Evolutionary conservation across 2,888 invertebrate genomes (phyloP).

Genomic region (Diachrysia chrysitis): DNA sequence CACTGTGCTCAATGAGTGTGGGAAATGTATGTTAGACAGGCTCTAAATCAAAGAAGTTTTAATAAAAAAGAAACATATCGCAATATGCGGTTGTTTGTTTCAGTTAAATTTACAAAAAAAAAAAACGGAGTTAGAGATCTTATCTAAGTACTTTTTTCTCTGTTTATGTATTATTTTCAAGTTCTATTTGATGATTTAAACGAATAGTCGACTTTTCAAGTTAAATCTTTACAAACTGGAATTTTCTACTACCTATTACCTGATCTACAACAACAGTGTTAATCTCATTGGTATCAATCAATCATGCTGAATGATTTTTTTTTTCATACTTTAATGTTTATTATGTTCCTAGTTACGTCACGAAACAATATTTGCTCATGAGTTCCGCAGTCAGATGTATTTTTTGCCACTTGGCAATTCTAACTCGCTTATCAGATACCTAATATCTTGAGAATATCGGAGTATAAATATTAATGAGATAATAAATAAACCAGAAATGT

Average conservation of each 20-base stretch:
- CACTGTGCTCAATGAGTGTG: not conserved
- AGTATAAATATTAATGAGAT: conserved; percentile 53
- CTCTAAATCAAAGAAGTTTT: not conserved
- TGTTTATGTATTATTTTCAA: no score
- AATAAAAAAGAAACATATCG: not conserved
- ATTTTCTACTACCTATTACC: no score
- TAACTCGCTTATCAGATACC: conserved; percentile 44
- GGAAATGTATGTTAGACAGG: not conserved
- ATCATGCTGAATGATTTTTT: conserved; percentile 22
- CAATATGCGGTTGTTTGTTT: not conserved
- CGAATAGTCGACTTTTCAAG: no score
- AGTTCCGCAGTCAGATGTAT: conserved; percentile 42
- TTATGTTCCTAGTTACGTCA: conserved; percentile 29
- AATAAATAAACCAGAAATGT: conserved; percentile 58
- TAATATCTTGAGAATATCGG: conserved; percentile 36
- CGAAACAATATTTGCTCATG: conserved; percentile 31
- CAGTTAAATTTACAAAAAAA: no score
- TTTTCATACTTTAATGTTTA: conserved; percentile 13
- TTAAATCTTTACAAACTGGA: no score
- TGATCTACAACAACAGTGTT: not conserved
- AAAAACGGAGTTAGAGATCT: no score
- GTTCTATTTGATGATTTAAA: no score
- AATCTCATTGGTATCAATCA: conserved; percentile 1
- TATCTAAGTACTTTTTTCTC: no score
- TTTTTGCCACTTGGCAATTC: conserved; percentile 42